These are phyloP conservation scores for Phoxinus dragarum DNA, from an alignment of 2,797 vertebrate genomes.

Conservation along the genomic window DNA sequence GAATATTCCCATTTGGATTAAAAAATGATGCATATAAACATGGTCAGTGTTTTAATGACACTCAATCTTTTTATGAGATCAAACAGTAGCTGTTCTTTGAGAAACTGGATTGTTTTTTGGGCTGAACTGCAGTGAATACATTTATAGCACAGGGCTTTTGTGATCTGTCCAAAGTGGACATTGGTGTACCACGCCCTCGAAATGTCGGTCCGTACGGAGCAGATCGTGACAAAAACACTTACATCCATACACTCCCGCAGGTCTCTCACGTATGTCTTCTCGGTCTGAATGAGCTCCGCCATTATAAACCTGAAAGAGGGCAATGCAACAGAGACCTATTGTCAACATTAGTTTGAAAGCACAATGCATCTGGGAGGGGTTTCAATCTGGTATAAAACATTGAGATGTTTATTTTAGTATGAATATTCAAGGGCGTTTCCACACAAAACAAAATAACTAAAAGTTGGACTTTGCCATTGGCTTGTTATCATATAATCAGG, in stretches of 20 bases:
- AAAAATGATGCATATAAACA: constrained; percentile 7
- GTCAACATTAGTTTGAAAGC: constrained; percentile 15
- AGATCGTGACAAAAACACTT: constrained; percentile 70
- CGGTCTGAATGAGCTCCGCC: constrained; percentile 98
- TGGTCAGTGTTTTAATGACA: constrained; percentile 26
- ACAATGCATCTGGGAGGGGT: constrained; percentile 28
- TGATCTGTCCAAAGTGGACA: constrained; percentile 33
- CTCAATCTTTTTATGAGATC: constrained; percentile 25
- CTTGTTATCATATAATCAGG: not conserved
- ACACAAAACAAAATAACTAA: not conserved
- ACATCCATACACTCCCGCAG: constrained; percentile 98
- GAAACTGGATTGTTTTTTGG: constrained; percentile 20
- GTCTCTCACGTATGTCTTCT: constrained; percentile 97
- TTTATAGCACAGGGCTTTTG: constrained; percentile 40
- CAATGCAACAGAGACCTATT: constrained; percentile 12
- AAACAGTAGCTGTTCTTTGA: constrained; percentile 13
- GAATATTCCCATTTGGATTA: not conserved
- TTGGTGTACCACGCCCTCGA: constrained; percentile 36
- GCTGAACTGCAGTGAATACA: constrained; percentile 21
- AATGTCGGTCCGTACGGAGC: not conserved
- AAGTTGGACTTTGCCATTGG: not conserved
- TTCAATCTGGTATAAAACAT: constrained; percentile 13
- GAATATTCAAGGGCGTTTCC: constrained; percentile 1
- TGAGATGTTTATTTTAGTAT: not conserved
- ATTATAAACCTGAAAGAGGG: constrained; percentile 90